These are phyloP conservation scores for Talpa occidentalis DNA, from an alignment of 2,113 vertebrate genomes.

Conservation along the genomic window DNA sequence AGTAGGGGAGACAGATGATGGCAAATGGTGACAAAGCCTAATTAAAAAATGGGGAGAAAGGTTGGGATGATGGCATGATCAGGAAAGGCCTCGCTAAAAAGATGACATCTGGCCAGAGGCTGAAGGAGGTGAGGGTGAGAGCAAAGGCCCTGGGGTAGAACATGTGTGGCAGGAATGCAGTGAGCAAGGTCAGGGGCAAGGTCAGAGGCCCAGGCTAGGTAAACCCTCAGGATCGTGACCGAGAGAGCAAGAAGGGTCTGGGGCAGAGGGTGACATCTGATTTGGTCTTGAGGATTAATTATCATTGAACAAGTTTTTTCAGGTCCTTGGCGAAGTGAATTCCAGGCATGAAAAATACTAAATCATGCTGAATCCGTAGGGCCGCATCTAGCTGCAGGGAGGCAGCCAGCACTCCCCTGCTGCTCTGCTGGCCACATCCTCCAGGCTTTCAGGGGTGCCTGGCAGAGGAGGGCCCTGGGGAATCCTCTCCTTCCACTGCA, in stretches of 20 bases:
- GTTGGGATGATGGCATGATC: too few species aligned
- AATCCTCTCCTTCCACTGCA: rapidly evolving
- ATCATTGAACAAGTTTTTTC: background rate
- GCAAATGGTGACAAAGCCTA: background rate
- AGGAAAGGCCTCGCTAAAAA: background rate
- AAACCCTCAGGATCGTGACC: background rate
- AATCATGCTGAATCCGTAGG: too few species aligned
- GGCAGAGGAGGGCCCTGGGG: background rate
- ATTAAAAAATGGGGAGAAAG: background rate
- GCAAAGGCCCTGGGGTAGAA: background rate
- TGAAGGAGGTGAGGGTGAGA: background rate
- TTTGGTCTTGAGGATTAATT: background rate
- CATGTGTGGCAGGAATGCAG: background rate
- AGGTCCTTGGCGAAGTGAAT: background rate
- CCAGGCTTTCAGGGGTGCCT: rapidly evolving
- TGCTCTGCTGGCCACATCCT: background rate
- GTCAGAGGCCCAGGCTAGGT: background rate
- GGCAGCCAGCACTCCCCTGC: background rate
- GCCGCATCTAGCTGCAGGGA: background rate
- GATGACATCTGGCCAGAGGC: background rate
- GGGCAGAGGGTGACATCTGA: background rate
- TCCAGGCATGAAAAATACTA: background rate
- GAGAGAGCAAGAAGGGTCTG: too few species aligned
- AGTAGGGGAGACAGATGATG: background rate
- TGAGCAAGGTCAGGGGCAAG: background rate